These are phyloP conservation scores for Thereva unica DNA, from an alignment of 2,888 invertebrate species.

Conservation along the genomic window DNA sequence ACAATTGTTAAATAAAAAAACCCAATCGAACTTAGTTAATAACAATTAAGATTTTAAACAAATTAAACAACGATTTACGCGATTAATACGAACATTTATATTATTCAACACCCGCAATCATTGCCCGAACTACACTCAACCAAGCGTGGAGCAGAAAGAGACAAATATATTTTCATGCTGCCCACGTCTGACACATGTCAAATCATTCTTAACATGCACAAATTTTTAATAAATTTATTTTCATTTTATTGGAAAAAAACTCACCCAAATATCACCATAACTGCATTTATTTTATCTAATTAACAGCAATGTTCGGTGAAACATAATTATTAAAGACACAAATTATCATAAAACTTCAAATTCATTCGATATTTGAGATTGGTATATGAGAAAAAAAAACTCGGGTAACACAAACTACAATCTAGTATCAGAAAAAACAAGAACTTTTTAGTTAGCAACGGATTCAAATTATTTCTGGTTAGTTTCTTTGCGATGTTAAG, in stretches of 20 bases:
- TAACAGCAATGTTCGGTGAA: no score
- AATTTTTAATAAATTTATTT: background rate
- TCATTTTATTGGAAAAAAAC: background rate
- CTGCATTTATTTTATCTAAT: no score
- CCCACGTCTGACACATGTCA: slow-evolving; percentile 33
- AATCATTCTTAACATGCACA: background rate
- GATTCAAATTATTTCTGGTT: no score
- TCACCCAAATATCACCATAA: background rate
- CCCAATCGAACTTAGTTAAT: background rate
- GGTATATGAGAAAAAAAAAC: no score
- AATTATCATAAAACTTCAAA: no score
- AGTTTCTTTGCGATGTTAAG: no score
- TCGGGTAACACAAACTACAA: no score
- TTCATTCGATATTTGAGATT: no score
- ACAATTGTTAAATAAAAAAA: background rate
- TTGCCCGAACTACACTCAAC: background rate
- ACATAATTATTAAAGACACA: no score
- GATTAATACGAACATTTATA: background rate
- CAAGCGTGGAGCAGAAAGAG: no score
- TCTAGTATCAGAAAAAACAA: no score
- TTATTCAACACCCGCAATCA: background rate
- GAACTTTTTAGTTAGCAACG: no score
- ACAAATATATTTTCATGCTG: background rate
- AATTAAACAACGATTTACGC: background rate
- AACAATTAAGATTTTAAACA: background rate